Evolutionary conservation across 2,797 vertebrate species (phyloP), one percentile per base, ranked within the genome.

Genomic region (Gastrophryne carolinensis): DNA sequence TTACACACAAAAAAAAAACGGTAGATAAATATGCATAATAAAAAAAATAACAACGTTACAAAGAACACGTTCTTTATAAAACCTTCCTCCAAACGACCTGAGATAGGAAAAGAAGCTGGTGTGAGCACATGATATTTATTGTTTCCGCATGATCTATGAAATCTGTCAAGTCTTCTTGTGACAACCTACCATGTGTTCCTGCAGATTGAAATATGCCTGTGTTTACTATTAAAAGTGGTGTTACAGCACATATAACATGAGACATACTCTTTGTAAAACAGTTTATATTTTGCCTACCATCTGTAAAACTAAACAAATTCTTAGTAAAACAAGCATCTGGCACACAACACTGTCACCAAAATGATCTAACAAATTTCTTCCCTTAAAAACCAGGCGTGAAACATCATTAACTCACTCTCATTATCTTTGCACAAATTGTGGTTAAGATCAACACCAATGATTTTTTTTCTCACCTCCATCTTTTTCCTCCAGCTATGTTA

Each of bases 301-400:
- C 34, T 70, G 52, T 57, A 70, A 56, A 58, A 44, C 52, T 70
- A 70, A 58, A 70, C 67, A 57, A 56, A 41, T 19, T 70, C 26
- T 34, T 70, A 71, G 37, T 57, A 34, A 73, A 73, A 73, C 57
- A 73, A 56, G 17, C 50, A 56, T 65, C 72, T 65, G 61, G 37
- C 52, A 32, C 34, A 30, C 19, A 13, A 27, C 7, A 65, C 35
- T 56, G 35, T 57, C 17, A 9, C 29, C 30, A 66, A 57, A 66
- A 44, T 68, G 34, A 37, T 68, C 41, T 50, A 61, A 72, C 41
- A 62, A 72, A 61, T 52, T 23, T 63, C 34, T n/a, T 63, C 47
- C 53, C 41, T 39, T 63, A 23, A 73, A 64, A 63, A 61, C 37
- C 15, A 61, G 29, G 71, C 13, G 60, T 44, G 60, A 64, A 73